Evolutionary conservation across 2,113 vertebrate species (phyloP), one percentile per base, ranked within the genome.

Genomic region (Clarias magur): DNA sequence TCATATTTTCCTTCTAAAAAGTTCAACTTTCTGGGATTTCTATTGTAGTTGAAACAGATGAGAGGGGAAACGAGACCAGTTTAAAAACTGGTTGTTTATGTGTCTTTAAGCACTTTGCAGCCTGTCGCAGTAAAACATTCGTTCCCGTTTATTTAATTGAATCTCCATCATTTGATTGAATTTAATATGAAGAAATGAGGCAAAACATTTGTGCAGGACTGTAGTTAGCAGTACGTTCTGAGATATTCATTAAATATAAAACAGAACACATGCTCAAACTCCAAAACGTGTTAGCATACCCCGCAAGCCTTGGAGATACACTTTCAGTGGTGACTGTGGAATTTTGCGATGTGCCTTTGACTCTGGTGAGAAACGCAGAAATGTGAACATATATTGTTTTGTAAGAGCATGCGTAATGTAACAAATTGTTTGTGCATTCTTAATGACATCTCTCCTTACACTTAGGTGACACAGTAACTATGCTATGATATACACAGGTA

Each of bases 301-400:
- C 89, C 89, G 89, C 48, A 94, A 84, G 57, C 93, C 89, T 90
- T 93, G 89, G 85, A 95, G 88, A 89, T 91, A 92, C 17, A 90
- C 88, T 91, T 92, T 93, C 83, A 90, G 54, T 0, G 92, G 91
- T 4, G 93, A 91, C 81, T 87, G 83, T 60, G 30, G 65, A 25
- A 86, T 80, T 89, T 73, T 92, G 83, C 89, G 91, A 87, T 75
- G 88, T 15, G 3, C 80, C 85, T 89, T 88, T 89, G 88, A 88
- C 72, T 92, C 94, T 96, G 91, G 84, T 83, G 59, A 73, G 3
- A 79, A 62, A 68, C 23, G 53, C 17, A 80, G 4, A 80, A 85
- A 27, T 21, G 4, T 27, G 6, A 19, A 27, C 1, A 76, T 72
- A 8, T 16, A 8, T 48, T 48, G 48, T 48, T 48, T 48, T 8